Evolutionary conservation across 2,113 vertebrate genomes (phyloP).

Genomic region (Salvelinus fontinalis): DNA sequence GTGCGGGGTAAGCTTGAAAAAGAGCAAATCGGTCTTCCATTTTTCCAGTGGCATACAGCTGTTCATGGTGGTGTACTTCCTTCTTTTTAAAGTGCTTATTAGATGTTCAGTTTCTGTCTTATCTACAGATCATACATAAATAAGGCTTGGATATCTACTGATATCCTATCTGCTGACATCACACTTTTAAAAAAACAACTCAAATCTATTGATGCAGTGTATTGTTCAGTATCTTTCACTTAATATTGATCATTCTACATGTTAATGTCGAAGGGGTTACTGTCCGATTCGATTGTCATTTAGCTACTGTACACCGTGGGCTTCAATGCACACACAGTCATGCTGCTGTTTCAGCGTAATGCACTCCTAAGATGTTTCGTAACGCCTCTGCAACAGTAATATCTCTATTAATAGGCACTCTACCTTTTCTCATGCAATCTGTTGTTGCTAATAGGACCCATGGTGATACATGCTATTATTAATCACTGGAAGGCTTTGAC

Average conservation of each 20-base stretch:
- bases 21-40: conserved; percentile 67
- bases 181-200: neutral
- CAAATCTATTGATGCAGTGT: neutral
- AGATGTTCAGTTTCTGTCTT: conserved; percentile 64
- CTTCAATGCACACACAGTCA: conserved; percentile 29
- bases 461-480: neutral
- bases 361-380: conserved; percentile 25
- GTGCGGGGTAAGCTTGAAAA: conserved; percentile 37
- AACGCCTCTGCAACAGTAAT: conserved; percentile 41
- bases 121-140: conserved; percentile 65
- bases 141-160: conserved; percentile 42
- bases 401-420: conserved; percentile 6
- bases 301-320: conserved; percentile 7
- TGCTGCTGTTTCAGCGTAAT: conserved; percentile 30
- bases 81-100: conserved; percentile 47
- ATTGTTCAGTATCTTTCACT: neutral
- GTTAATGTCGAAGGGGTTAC: conserved; percentile 42
- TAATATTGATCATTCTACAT: neutral
- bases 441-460: neutral
- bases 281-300: conserved; percentile 29
- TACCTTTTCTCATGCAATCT: neutral
- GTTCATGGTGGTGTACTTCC: conserved; percentile 69
- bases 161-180: neutral
- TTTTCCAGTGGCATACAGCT: conserved; percentile 63
- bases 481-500: neutral